Evolutionary conservation across 1,140 invertebrate genomes (phyloP), one percentile per base, ranked within the genome.

Genomic region (Drosophila prosaltans): DNA sequence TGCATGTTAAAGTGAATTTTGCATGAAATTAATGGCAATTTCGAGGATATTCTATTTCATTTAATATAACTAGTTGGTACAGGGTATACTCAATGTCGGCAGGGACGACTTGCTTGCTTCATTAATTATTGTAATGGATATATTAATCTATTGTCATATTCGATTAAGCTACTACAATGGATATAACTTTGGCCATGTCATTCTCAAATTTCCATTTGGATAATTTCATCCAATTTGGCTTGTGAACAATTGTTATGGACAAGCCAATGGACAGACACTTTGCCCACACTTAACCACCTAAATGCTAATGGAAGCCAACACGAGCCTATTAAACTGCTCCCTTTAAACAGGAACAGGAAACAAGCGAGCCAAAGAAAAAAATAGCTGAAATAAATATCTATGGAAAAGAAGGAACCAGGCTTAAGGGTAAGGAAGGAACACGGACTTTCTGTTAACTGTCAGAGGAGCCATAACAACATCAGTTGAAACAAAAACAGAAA

Each of bases 391-490:
- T 55, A 77, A 71, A 71, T 62, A 43, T 40, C 40, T 57, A 62
- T 59, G 65, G 32, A 30, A 36, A 24, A 1, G 45, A 21, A 24
- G 45, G 45, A 21, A 24, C 21, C 16, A 8, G 45, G 24, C 2
- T 9, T 9, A 51, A 51, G 21, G 9, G 45, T 26, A 26, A 2
- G 4, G 30, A 61, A 58, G 40, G 8, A 6, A 11, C 26, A 36
- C 32, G 74, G 16, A 16, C 16, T 16, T 16, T 70, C 74, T 77
- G 74, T 70, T 70, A 65, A 65, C 66, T 77, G 74, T 77, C 74
- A 61, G 61, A 59, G 66, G 36, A 60, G 71, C 65, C 7, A 32
- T 39, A 62, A 62, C 11, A 68, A 67, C 51, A 85, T 70, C 80
- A 51, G 45, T 51, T 51, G 45, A 51, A 51, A 51, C 45, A 51